phyloP scores from a whole-genome alignment of 2,113 vertebrate genomes.

The Corythornis vintsioides region DNA sequence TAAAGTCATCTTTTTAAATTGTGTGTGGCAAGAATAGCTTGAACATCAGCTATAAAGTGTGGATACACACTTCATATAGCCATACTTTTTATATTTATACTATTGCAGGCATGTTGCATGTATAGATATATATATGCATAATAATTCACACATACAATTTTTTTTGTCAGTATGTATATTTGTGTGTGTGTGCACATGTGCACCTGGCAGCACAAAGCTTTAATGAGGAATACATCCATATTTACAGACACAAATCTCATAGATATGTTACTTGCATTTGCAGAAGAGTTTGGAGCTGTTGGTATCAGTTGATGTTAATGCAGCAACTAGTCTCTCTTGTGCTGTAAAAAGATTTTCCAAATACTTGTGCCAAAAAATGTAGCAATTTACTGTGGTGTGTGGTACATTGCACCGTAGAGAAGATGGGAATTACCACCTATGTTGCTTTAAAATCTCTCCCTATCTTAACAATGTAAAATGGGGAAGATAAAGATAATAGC shows the following conservation, averaged over 20 bases:
- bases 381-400: background rate
- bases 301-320: background rate
- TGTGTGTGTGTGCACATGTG: no score
- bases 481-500: background rate
- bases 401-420: background rate
- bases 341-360: background rate
- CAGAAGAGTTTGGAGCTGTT: background rate
- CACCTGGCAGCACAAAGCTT: background rate
- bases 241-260: background rate
- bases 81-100: background rate
- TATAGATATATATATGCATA: no score
- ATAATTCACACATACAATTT: background rate
- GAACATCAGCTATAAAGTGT: background rate
- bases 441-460: background rate
- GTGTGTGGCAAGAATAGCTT: background rate
- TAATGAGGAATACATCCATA: background rate
- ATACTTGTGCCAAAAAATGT: background rate
- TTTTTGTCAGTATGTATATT: background rate
- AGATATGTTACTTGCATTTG: background rate
- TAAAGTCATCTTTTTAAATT: background rate
- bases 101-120: background rate
- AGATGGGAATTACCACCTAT: background rate
- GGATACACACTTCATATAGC: accelerated
- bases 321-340: background rate
- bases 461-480: background rate